Conservation (phyloP, 2,888 invertebrate species). For the Plusia festucae region DNA sequence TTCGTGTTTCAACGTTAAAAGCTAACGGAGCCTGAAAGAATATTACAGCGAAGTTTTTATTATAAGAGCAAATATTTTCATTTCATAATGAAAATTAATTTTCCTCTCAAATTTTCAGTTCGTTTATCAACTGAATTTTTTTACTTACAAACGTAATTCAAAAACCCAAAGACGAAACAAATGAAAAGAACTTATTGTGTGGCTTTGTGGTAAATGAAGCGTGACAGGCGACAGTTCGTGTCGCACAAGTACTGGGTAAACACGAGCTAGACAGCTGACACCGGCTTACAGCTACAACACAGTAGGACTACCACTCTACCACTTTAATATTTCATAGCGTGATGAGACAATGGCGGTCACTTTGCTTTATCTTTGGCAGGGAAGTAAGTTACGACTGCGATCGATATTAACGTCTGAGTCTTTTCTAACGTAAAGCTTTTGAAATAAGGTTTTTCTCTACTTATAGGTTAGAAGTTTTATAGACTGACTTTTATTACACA, state of each 20-base stretch:
- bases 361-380: constrained; percentile 34
- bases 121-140: not conserved
- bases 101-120: not conserved
- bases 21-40: constrained; percentile 4
- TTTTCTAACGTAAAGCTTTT: constrained; percentile 27
- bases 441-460: not conserved
- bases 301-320: constrained; percentile 21
- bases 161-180: constrained; percentile 21
- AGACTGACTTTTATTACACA: no score
- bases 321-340: constrained; percentile 47
- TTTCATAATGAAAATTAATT: constrained; percentile 8
- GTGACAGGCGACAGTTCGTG: constrained; percentile 39
- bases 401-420: constrained; percentile 49
- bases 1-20: not conserved
- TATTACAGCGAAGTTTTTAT: not conserved
- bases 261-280: constrained; percentile 40
- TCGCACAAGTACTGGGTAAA: constrained; percentile 30
- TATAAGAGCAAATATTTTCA: not conserved
- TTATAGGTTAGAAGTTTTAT: not conserved
- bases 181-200: constrained; percentile 20
- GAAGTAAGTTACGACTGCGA: constrained; percentile 41
- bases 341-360: constrained; percentile 28
- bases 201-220: constrained; percentile 36
- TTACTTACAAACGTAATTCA: constrained; percentile 23
- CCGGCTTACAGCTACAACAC: constrained; percentile 28